Percentiles rank a stretch among this genome's conserved stretches.
Conservation (phyloP, 2,888 invertebrate species). For the Thymelicus acteon region DNA sequence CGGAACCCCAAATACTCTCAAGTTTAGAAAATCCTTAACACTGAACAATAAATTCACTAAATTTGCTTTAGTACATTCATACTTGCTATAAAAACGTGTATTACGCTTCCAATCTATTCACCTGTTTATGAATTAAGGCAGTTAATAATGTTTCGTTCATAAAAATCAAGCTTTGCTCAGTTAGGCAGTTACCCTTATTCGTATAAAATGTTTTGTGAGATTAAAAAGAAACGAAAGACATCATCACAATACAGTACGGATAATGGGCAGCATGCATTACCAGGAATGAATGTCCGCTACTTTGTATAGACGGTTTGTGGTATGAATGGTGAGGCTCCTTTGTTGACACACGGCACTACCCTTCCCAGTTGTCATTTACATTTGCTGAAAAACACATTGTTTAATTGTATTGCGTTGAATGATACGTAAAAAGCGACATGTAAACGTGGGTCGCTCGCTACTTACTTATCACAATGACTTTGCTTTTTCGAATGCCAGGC, state of each 20-base stretch:
- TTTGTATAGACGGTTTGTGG: conserved; percentile 7
- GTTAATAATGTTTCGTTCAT: too few species aligned
- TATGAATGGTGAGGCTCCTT: conserved; percentile 18
- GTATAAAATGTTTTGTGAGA: neutral
- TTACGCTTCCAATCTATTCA: too few species aligned
- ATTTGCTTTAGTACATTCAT: too few species aligned
- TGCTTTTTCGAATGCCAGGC: too few species aligned
- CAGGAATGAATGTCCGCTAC: conserved; percentile 21
- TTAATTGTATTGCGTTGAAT: conserved; percentile 14
- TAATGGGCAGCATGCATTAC: conserved; percentile 29
- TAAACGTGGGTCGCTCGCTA: too few species aligned
- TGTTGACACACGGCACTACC: conserved; percentile 18
- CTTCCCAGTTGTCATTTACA: conserved; percentile 28
- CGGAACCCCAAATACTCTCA: too few species aligned
- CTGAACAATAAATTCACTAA: too few species aligned
- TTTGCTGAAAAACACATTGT: conserved; percentile 29
- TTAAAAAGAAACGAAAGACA: neutral
- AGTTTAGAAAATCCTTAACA: too few species aligned
- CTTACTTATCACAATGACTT: too few species aligned
- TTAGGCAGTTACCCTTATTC: neutral
- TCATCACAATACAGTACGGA: conserved; percentile 13
- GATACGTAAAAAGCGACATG: neutral
- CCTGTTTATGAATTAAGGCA: too few species aligned
- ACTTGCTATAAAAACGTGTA: too few species aligned
- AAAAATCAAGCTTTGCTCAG: neutral